These are phyloP conservation scores for Gambusia holbrooki DNA, from an alignment of 2,113 vertebrate genomes.

Conservation along the genomic window DNA sequence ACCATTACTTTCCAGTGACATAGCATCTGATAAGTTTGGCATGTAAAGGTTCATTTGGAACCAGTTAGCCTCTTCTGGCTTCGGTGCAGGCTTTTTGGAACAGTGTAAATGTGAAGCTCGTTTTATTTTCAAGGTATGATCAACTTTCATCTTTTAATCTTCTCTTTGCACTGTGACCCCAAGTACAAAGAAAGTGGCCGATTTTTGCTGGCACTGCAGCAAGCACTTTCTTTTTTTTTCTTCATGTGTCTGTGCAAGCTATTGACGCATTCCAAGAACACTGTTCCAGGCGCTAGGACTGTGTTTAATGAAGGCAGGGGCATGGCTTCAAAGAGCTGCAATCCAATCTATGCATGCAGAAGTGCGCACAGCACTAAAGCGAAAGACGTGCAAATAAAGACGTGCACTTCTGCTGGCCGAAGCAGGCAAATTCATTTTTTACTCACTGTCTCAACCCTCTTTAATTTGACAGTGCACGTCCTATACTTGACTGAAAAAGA, in stretches of 20 bases:
- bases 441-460: conserved; percentile 72
- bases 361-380: conserved; percentile 28
- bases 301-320: conserved; percentile 88
- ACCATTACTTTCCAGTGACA: conserved; percentile 59
- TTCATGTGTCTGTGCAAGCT: conserved; percentile 48
- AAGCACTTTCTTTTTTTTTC: conserved; percentile 15
- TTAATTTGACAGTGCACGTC: conserved; percentile 71
- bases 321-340: conserved; percentile 85
- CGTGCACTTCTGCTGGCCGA: conserved; percentile 38
- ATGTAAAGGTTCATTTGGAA: conserved; percentile 64
- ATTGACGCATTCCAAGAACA: conserved; percentile 82
- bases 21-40: conserved; percentile 65
- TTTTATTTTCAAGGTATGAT: conserved; percentile 47
- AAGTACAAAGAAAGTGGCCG: conserved; percentile 78
- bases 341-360: conserved; percentile 60
- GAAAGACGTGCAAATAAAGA: conserved; percentile 3
- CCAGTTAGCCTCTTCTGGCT: conserved; percentile 27
- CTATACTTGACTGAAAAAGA: conserved; percentile 39
- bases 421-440: conserved; percentile 61
- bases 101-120: conserved; percentile 16
- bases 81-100: conserved; percentile 35
- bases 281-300: conserved; percentile 82
- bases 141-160: conserved; percentile 73
- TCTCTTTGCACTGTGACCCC: conserved; percentile 71
- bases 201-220: conserved; percentile 69